A percentile compares a stretch with the other conserved stretches of the same genome.
Conservation (phyloP, 2,113 vertebrate species). For the Nibea coibor region DNA sequence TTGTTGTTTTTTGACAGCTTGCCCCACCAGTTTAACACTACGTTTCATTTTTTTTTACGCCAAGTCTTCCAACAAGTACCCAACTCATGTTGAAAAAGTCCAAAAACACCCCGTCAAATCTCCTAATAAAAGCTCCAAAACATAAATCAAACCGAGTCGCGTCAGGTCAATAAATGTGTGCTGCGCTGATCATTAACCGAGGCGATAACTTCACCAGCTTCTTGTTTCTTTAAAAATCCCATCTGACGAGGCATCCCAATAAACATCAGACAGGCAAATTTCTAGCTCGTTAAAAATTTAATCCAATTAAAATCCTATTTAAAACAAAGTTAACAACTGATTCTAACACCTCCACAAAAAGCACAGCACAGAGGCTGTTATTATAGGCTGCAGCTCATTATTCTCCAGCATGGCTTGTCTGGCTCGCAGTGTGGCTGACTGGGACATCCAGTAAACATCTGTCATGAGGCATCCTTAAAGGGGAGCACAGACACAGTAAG, state of each 20-base stretch:
- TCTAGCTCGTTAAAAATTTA: slow-evolving; percentile 56
- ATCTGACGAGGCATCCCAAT: slow-evolving; percentile 23
- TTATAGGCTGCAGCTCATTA: slow-evolving; percentile 71
- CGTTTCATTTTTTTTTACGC: slow-evolving; percentile 4
- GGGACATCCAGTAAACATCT: slow-evolving; percentile 79
- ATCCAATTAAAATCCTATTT: slow-evolving; percentile 64
- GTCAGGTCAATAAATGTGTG: slow-evolving; percentile 33
- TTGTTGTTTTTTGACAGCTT: background rate
- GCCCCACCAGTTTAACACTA: slow-evolving; percentile 11
- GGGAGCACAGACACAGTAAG: slow-evolving; percentile 68
- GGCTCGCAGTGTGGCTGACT: slow-evolving; percentile 59
- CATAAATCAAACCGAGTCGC: slow-evolving; percentile 37
- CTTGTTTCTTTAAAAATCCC: slow-evolving; percentile 37
- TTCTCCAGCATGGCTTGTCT: slow-evolving; percentile 64
- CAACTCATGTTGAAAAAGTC: slow-evolving; percentile 5
- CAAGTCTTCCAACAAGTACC: slow-evolving; percentile 13
- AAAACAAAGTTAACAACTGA: slow-evolving; percentile 62
- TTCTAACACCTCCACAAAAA: slow-evolving; percentile 58
- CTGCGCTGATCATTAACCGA: slow-evolving; percentile 35
- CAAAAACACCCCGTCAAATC: slow-evolving; percentile 14
- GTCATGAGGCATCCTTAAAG: slow-evolving; percentile 69
- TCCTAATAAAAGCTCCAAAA: slow-evolving; percentile 10
- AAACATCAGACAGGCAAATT: slow-evolving; percentile 45
- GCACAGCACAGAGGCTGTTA: slow-evolving; percentile 51
- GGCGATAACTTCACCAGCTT: slow-evolving; percentile 35